Evolutionary conservation across 2,113 vertebrate species (phyloP), one percentile per base, ranked within the genome.

Genomic region (Ctenodactylus gundi): DNA sequence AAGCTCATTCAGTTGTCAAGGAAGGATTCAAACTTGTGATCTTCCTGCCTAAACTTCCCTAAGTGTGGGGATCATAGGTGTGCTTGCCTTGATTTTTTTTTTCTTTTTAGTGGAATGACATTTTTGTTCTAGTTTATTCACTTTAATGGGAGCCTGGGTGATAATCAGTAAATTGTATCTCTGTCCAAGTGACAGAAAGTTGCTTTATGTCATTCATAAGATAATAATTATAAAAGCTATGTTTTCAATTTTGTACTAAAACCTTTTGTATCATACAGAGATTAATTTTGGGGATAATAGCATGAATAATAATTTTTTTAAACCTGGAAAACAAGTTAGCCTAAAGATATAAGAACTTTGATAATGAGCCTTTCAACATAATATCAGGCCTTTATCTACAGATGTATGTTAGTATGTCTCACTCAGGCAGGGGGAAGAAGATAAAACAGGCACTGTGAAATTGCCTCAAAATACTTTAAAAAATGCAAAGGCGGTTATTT

Each of bases 391-490:
- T 4, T 44, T 86, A 84, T 2, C 10, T 77, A 73, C 39, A n/a
- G n/a, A n/a, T n/a, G n/a, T n/a, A n/a, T n/a, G n/a, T 78, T 87
- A 90, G 17, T 46, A 88, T 81, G 55, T 49, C 23, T 95, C 34
- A 73, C 58, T 91, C 78, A 53, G 62, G 3, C 89, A 1, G 4
- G 41, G 31, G 57, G 18, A 31, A n/a, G 31, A 51, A 80, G 58
- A 62, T 62, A 90, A 73, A n/a, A 77, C 70, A 75, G 68, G 29
- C 64, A 92, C 53, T 94, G 62, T 92, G 76, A 90, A 96, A 82
- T 58, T 85, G 49, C 62, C 94, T 94, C 67, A 85, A 84, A 92
- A 93, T 78, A 75, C 53, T 65, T 94, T 34, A 31, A 21, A 55
- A 49, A 58, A 55, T 29, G 17, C 88, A 88, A 31, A 83, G 46